Conservation (phyloP, 2,797 vertebrate genomes). For the Rhabdophis nuchalis region DNA sequence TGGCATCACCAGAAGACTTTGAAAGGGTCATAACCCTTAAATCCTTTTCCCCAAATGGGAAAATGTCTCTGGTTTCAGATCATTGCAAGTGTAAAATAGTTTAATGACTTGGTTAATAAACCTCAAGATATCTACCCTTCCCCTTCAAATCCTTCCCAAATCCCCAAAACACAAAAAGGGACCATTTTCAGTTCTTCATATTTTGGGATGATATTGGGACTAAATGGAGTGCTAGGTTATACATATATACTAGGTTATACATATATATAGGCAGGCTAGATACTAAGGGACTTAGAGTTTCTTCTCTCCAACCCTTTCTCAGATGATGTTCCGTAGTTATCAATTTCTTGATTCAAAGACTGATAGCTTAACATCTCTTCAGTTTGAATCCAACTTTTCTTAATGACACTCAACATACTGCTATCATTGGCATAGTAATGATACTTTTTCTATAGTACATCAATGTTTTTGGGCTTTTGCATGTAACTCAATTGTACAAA, state of each 20-base stretch:
- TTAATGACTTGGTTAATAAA: neutral
- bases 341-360: neutral
- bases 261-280: neutral
- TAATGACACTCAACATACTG: conserved; percentile 25
- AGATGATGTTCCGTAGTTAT: neutral
- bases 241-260: neutral
- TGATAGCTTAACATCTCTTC: neutral
- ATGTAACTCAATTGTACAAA: conserved; percentile 47
- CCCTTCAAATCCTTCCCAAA: neutral
- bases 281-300: neutral
- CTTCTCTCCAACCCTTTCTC: neutral
- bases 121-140: neutral
- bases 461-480: conserved; percentile 49
- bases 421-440: conserved; percentile 50
- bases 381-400: conserved; percentile 15
- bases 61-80: neutral
- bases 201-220: neutral
- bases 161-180: neutral
- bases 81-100: neutral
- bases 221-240: neutral
- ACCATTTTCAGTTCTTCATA: neutral
- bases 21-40: neutral
- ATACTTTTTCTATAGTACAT: conserved; percentile 63
- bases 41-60: neutral
- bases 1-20: neutral